phyloP scores from a whole-genome alignment of 2,113 vertebrate species.

The Melospiza melodia region DNA sequence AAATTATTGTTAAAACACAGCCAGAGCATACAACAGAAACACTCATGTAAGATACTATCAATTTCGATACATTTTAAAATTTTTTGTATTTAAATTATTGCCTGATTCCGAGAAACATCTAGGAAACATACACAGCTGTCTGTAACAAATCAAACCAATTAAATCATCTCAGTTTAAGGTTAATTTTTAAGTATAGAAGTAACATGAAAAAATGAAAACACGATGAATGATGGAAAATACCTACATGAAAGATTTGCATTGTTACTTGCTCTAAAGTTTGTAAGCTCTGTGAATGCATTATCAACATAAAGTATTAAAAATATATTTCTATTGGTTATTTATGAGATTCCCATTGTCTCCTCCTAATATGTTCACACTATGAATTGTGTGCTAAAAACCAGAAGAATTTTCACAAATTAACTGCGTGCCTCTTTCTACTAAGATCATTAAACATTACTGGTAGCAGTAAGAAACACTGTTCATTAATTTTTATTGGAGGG shows the following conservation, averaged over 20 bases:
- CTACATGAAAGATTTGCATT: background rate
- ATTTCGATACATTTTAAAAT: rapidly evolving
- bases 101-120: background rate
- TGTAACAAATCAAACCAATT: background rate
- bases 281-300: background rate
- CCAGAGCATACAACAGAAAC: background rate
- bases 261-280: background rate
- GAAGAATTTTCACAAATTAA: background rate
- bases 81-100: background rate
- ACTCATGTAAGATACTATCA: background rate
- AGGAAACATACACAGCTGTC: background rate
- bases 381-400: background rate
- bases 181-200: background rate
- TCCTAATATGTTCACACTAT: background rate
- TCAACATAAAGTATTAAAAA: background rate
- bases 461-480: background rate
- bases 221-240: background rate
- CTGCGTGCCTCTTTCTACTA: background rate
- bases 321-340: background rate
- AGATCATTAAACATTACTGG: background rate
- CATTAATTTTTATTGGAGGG: background rate
- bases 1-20: background rate
- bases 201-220: background rate
- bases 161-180: background rate
- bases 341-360: background rate